Evolutionary conservation across 1,140 invertebrate genomes (phyloP).

Genomic region (Listronotus bonariensis): DNA sequence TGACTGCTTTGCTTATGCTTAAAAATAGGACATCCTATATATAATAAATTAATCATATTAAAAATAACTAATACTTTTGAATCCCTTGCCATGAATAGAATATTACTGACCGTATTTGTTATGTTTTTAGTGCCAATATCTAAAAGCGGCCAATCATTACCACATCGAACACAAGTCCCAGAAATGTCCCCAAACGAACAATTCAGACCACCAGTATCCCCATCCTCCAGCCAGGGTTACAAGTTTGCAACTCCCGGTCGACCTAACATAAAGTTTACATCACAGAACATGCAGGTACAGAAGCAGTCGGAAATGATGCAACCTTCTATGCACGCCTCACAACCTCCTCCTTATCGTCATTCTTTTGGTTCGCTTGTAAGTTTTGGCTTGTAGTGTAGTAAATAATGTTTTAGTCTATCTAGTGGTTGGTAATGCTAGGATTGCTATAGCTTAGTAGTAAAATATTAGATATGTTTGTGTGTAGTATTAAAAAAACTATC

Average conservation of each 20-base stretch:
- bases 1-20: no score
- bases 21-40: no score
- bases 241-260: slow-evolving; percentile 56
- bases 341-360: slow-evolving; percentile 23
- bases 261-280: slow-evolving; percentile 54
- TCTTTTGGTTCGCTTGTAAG: slow-evolving; percentile 26
- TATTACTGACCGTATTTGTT: no score
- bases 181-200: slow-evolving; percentile 31
- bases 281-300: slow-evolving; percentile 48
- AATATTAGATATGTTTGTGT: no score
- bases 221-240: slow-evolving; percentile 48
- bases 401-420: slow-evolving; percentile 9
- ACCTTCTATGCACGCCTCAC: slow-evolving; percentile 22
- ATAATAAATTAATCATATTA: no score
- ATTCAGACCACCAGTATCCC: slow-evolving; percentile 15
- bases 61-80: no score
- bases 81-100: no score
- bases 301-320: slow-evolving; percentile 37
- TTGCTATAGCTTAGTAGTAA: no score
- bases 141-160: slow-evolving; percentile 1
- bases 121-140: slow-evolving; percentile 25
- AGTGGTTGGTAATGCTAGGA: no score
- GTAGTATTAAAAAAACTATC: no score
- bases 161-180: slow-evolving; percentile 9
- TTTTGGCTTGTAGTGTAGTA: slow-evolving; percentile 13